Conservation (phyloP, 2,888 invertebrate genomes). For the Tetrapedia diversipes region DNA sequence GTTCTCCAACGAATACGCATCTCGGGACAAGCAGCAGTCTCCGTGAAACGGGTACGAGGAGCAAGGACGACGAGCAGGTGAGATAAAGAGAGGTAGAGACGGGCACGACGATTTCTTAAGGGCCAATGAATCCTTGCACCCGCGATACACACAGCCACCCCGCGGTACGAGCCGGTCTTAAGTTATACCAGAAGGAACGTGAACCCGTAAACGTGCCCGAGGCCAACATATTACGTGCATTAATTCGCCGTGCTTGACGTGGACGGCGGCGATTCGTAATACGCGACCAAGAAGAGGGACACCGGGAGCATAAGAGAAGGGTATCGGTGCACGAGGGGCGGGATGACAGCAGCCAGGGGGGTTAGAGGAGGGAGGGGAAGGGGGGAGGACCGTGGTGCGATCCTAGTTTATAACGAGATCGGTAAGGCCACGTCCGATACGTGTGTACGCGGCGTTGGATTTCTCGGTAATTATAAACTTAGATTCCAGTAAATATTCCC, state of each 20-base stretch:
- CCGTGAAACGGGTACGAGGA: too few species aligned
- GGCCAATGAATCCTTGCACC: conserved; percentile 60
- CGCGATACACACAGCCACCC: conserved; percentile 63
- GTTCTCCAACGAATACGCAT: too few species aligned
- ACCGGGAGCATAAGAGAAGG: conserved; percentile 59
- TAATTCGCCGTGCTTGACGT: conserved; percentile 79
- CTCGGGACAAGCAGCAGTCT: too few species aligned
- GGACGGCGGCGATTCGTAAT: conserved; percentile 79
- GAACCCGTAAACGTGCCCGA: conserved; percentile 79
- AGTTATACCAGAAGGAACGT: conserved; percentile 77
- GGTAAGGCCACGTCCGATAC: conserved; percentile 72
- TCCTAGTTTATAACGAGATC: conserved; percentile 76
- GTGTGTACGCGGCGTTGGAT: conserved; percentile 70
- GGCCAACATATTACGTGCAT: conserved; percentile 81
- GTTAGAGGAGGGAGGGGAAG: conserved; percentile 47
- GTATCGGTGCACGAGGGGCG: conserved; percentile 58
- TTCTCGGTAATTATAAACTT: conserved; percentile 81
- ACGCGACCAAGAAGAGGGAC: conserved; percentile 67
- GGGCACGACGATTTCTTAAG: conserved; percentile 63
- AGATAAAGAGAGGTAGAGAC: conserved; percentile 23
- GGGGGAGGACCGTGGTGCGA: conserved; percentile 54
- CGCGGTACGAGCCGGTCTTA: conserved; percentile 67
- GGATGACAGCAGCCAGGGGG: conserved; percentile 65
- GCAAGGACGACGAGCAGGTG: not conserved
- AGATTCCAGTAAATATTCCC: conserved; percentile 78